Base-by-base conservation (phyloP, 1,140 invertebrate species). In the Lucilia cuprina region DNA sequence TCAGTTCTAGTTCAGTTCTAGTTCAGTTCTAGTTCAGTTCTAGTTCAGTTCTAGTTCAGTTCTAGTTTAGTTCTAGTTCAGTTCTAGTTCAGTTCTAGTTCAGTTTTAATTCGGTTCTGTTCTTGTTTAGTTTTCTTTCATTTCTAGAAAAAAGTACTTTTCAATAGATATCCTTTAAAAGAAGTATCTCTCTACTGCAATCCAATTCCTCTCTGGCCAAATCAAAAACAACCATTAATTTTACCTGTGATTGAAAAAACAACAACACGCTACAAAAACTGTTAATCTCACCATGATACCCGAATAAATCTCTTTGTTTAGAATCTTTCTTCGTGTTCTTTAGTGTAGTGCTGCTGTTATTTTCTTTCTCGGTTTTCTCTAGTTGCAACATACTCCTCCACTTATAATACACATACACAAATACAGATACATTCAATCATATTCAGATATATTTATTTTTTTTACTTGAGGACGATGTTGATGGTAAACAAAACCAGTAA, bases 381-480 rank as follows among this genome's bases (percentile, higher is more conserved):
- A 14, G 77, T 47, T 80, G 41, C 41, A 49, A 25, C 77, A 49
- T 49, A 80, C 77, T 80, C 77, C 77, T 80, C 77, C 77, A 80
- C 77, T 21, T 41, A 78, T 21, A 21, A 70, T 7, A 60, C 14
- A 60, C 13, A 60, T 4, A 60, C 14, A 60, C 2, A 60, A 13
- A 60, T 60, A 60, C n/a, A 60, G 25, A 30, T 30, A 60, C 55
- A 60, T n/a, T n/a, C 14, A 60, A 14, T n/a, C 55, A 60, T 60
- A 30, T 30, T 30, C 25, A n/a, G 50, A 60, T 60, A 60, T 60
- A 2, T n/a, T 60, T 41, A 41, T 2, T 41, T 41, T 41, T 41
- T 41, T 41, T 41, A 41, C 41, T 41, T 41, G 41, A 30, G 1
- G 25, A 30, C 25, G 25, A 30, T 49, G 49, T 1, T 49, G 49